Evolutionary conservation across 2,113 vertebrate species (phyloP), one percentile per base, ranked within the genome.

Genomic region (Silurus glanis): DNA sequence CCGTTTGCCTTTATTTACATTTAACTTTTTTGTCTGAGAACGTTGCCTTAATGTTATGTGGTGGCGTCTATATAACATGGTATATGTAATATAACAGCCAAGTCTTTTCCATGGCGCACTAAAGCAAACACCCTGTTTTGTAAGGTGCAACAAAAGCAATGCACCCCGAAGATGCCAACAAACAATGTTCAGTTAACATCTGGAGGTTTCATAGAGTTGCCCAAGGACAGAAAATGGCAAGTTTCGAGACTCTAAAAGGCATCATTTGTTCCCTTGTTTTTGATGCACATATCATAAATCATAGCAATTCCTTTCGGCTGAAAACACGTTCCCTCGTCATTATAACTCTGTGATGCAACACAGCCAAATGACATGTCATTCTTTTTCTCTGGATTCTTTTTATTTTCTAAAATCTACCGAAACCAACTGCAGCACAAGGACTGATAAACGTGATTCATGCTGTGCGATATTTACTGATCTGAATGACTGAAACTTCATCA

Each of bases 271-370:
- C 23, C 14, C 7, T 79, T 28, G 53, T 79, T 58, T 9, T 8
- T 5, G 14, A 37, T 1, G n/a, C 14, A 37, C n/a, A 79, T 58
- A 28, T 76, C 2, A 25, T n/a, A 25, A 76, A 55, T 72, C 72
- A 58, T 25, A 80, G 6, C 9, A 72, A 37, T 49, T 49, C 21
- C 0, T 51, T 51, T 69, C 66, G 1, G 45, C 69, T 49, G 17
- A 72, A 21, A 37, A 2, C 28, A 49, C 21, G 37, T 49, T 72
- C 49, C 23, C 59, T 83, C 58, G 13, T 69, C 47, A 72, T 87
- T 89, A 79, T 74, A 62, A 71, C 85, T 79, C 86, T 28, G 76
- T 37, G 82, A 89, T 59, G 78, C 45, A 84, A 82, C 62, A 79
- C 75, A 83, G 51, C 56, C n/a, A 80, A 12, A 9, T 17, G 14